Evolutionary conservation across 2,797 vertebrate genomes (phyloP).

Genomic region (Cryptoprocta ferox): DNA sequence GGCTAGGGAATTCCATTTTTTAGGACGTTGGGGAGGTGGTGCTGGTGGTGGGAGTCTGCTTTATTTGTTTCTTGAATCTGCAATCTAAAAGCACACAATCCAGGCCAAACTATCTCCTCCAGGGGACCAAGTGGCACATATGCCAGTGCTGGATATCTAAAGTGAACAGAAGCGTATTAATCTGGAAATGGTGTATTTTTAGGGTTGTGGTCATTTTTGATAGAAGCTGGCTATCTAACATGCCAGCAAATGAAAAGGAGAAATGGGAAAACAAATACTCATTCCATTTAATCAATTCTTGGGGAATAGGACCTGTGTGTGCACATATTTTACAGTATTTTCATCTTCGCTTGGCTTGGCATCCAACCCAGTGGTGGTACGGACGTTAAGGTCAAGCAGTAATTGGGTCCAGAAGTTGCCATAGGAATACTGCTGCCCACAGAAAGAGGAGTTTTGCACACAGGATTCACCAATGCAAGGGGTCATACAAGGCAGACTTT

Average conservation of each 20-base stretch:
- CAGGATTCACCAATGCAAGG: conserved; percentile 86
- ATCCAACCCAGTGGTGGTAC: conserved; percentile 84
- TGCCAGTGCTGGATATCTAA: background rate
- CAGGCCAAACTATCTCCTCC: background rate
- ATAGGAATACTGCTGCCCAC: conserved; percentile 85
- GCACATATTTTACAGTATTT: conserved; percentile 71
- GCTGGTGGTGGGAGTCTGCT: background rate
- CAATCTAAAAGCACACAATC: background rate
- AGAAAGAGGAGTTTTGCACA: conserved; percentile 88
- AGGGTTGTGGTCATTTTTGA: conserved; percentile 11
- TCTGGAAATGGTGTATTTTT: background rate
- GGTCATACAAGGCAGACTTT: conserved; percentile 89
- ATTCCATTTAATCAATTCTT: conserved; percentile 22
- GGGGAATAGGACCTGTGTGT: background rate
- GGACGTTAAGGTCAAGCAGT: conserved; percentile 88
- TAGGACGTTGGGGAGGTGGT: background rate
- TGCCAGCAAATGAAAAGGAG: conserved; percentile 28
- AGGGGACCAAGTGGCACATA: background rate
- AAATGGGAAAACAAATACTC: conserved; percentile 78
- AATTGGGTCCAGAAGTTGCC: conserved; percentile 87
- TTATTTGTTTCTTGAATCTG: background rate
- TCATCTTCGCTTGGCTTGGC: conserved; percentile 71
- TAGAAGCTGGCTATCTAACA: background rate
- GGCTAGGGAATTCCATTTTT: background rate
- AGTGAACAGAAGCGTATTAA: background rate